A percentile compares a stretch with the other conserved stretches of the same genome.
Evolutionary conservation across 92 coral and sea anemone species (phyloP).

Genomic region (Porites divaricata): DNA sequence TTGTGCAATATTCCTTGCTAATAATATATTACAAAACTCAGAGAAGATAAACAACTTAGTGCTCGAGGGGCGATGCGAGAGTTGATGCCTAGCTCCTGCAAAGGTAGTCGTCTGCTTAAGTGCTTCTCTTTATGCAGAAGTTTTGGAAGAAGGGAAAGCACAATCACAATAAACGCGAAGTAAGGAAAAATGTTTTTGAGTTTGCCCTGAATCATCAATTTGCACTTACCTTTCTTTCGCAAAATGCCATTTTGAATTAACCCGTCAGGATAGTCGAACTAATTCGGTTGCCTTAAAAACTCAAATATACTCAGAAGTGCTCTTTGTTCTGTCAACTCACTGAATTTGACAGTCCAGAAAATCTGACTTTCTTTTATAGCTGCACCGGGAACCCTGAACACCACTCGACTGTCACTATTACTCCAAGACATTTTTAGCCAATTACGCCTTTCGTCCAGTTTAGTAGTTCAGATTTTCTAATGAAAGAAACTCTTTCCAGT

Average conservation of each 20-base stretch:
- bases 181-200: no score
- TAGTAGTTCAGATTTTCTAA: conserved; percentile 15
- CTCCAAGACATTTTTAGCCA: conserved; percentile 16
- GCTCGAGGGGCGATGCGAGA: no score
- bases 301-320: background rate
- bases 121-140: no score
- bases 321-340: background rate
- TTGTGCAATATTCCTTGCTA: no score
- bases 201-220: background rate
- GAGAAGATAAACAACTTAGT: no score
- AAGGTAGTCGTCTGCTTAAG: no score
- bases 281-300: background rate
- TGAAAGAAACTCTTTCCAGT: background rate
- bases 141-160: background rate
- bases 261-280: background rate
- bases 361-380: conserved; percentile 27
- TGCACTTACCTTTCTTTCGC: conserved; percentile 23
- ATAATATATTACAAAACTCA: no score
- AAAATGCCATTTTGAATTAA: background rate
- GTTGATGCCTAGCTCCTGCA: no score
- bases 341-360: background rate
- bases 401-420: background rate
- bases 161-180: no score
- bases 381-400: background rate
- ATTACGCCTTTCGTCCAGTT: conserved; percentile 32